Percentiles rank a stretch among this genome's conserved stretches.
These are phyloP conservation scores for Strix occidentalis DNA, from an alignment of 2,797 vertebrate species.

Conservation along the genomic window DNA sequence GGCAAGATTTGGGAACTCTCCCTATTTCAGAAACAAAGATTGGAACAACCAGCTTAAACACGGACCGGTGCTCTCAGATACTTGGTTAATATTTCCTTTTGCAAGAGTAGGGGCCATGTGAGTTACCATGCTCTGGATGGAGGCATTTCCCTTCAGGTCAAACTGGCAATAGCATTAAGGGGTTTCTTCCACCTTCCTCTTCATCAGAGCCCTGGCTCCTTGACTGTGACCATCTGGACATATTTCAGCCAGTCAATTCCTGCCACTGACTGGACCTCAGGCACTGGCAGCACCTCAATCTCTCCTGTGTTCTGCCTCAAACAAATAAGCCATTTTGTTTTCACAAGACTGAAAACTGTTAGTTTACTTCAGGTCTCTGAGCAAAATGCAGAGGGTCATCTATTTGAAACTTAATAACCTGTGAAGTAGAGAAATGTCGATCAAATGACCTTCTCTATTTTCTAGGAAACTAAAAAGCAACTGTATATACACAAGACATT, in stretches of 20 bases:
- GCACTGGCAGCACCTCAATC: constrained; percentile 6
- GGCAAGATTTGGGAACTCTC: not conserved
- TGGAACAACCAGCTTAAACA: not conserved
- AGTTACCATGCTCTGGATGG: not conserved
- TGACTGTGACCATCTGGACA: not conserved
- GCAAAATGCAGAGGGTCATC: not conserved
- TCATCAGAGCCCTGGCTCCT: not conserved
- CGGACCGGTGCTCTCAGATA: fast-evolving
- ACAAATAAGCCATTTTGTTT: constrained; percentile 48
- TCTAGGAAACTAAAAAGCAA: not conserved
- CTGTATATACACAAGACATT: not conserved
- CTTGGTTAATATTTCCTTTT: not conserved
- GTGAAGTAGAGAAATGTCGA: not conserved
- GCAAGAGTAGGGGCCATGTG: not conserved
- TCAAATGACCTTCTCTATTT: not conserved
- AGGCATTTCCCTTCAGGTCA: not conserved
- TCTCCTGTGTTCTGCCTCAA: constrained; percentile 1
- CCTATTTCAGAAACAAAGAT: not conserved
- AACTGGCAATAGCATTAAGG: not conserved
- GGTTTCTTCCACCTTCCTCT: not conserved
- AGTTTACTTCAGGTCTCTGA: not conserved
- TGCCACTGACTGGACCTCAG: not conserved
- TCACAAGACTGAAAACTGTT: constrained; percentile 4
- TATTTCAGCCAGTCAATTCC: not conserved
- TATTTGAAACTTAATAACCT: constrained; percentile 35